phyloP scores from a whole-genome alignment of 2,113 vertebrate species.

The Rostratula benghalensis region DNA sequence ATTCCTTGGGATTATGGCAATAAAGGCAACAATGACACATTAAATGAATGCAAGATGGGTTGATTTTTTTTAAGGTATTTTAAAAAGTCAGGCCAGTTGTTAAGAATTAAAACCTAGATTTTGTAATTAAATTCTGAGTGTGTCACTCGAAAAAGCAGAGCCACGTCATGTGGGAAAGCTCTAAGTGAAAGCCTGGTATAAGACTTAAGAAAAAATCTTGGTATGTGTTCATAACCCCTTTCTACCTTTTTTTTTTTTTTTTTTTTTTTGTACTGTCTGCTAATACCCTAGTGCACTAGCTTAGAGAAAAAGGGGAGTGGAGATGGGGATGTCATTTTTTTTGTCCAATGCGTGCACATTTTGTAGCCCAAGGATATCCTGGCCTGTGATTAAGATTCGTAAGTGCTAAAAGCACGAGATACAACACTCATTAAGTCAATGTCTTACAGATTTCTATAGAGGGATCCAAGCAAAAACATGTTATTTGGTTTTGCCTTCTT shows the following conservation, averaged over 20 bases:
- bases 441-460: neutral
- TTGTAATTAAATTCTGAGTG: neutral
- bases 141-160: neutral
- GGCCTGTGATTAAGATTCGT: neutral
- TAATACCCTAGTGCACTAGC: neutral
- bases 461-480: neutral
- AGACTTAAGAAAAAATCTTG: neutral
- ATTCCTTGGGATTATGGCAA: neutral
- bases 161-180: neutral
- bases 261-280: neutral
- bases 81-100: neutral
- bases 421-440: neutral
- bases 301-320: neutral
- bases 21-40: neutral
- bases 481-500: neutral
- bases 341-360: neutral
- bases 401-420: neutral
- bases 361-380: neutral
- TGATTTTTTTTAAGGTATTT: neutral
- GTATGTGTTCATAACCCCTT: neutral
- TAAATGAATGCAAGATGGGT: neutral
- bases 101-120: neutral
- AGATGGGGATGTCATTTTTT: neutral
- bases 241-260: neutral
- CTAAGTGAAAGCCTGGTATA: neutral